phyloP scores from a whole-genome alignment of 1,140 invertebrate genomes.

The Drosophila parvula region DNA sequence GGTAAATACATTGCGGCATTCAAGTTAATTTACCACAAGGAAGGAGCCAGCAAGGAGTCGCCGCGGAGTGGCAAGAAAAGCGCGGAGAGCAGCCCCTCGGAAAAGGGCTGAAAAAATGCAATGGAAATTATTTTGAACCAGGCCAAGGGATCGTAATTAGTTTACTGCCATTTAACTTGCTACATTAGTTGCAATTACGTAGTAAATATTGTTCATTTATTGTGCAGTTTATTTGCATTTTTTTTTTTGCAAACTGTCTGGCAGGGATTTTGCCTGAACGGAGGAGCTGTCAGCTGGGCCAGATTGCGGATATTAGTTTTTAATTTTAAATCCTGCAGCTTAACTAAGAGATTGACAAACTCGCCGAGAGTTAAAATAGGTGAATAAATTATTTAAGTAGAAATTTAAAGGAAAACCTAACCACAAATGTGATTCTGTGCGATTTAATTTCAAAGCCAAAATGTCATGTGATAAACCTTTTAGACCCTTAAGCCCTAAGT shows the following conservation, averaged over 20 bases:
- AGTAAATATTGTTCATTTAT: conserved; percentile 54
- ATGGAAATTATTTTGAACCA: conserved; percentile 55
- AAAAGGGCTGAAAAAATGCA: conserved; percentile 31
- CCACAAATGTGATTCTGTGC: background rate
- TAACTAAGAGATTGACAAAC: too few species aligned
- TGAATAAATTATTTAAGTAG: background rate
- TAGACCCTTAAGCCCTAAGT: background rate
- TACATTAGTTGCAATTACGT: conserved; percentile 65
- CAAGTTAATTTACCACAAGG: conserved; percentile 77
- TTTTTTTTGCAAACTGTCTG: conserved; percentile 11
- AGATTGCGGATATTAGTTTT: background rate
- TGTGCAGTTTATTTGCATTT: conserved; percentile 32
- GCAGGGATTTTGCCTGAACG: background rate
- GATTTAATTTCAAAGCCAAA: background rate
- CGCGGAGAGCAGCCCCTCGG: background rate
- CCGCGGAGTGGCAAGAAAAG: background rate
- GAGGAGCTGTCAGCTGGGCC: background rate
- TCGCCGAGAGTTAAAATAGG: background rate
- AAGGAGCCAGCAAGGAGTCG: conserved; percentile 48
- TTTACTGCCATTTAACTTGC: conserved; percentile 72
- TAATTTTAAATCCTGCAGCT: too few species aligned
- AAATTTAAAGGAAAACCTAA: background rate
- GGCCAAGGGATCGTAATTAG: conserved; percentile 59
- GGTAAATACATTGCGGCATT: conserved; percentile 80
- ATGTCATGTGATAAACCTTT: background rate